Evolutionary conservation across 2,113 vertebrate genomes (phyloP).

Genomic region (Emydocephalus ijimae): DNA sequence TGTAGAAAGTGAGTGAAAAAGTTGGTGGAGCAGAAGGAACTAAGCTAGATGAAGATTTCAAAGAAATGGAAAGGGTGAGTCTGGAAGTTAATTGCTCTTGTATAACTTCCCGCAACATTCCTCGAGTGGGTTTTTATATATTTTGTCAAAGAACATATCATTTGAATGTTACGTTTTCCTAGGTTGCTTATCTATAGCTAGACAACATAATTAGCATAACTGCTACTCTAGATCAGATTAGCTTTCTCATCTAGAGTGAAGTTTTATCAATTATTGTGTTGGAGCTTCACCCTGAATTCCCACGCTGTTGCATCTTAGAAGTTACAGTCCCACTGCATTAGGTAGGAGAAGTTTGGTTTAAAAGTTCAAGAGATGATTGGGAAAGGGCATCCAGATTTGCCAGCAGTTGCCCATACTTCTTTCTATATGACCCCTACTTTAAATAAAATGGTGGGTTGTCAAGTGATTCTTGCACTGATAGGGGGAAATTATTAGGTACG

Average conservation of each 20-base stretch:
- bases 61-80: constrained; percentile 93
- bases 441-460: neutral
- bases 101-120: neutral
- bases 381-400: neutral
- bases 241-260: neutral
- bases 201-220: neutral
- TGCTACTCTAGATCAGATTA: neutral
- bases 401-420: neutral
- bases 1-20: constrained; percentile 95
- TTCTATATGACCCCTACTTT: neutral
- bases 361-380: neutral
- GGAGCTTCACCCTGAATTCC: neutral
- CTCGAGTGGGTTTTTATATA: neutral
- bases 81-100: neutral
- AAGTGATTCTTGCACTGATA: neutral
- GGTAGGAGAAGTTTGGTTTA: neutral
- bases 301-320: neutral
- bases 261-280: neutral
- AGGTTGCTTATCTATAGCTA: neutral
- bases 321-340: neutral
- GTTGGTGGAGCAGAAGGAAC: constrained; percentile 95
- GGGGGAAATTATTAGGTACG: neutral
- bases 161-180: neutral
- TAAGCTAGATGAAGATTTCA: constrained; percentile 94
- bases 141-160: neutral